Conservation (phyloP, 2,113 vertebrate species). For the Meriones unguiculatus region DNA sequence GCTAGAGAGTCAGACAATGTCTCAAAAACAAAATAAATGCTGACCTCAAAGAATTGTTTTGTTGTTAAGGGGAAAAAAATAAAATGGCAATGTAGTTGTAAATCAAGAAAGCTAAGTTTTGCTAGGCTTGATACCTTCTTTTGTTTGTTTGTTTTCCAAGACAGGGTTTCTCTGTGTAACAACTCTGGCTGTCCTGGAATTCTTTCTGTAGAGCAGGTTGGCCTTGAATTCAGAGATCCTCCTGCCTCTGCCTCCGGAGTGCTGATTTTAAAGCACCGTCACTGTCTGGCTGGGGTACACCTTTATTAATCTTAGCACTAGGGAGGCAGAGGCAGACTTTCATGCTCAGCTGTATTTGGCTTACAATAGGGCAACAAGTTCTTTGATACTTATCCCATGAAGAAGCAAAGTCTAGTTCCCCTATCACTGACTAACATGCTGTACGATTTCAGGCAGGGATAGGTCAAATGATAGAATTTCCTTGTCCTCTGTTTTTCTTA, state of each 20-base stretch:
- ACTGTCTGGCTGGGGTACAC: neutral
- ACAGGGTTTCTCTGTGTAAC: neutral
- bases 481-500: neutral
- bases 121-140: neutral
- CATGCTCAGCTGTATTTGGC: neutral
- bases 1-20: neutral
- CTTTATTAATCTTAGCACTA: neutral
- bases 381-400: neutral
- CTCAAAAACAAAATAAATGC: neutral
- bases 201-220: neutral
- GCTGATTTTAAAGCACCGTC: neutral
- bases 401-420: neutral
- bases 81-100: slow-evolving; percentile 16
- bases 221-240: neutral
- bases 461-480: neutral
- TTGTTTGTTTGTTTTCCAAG: neutral
- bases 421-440: neutral
- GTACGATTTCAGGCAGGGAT: neutral
- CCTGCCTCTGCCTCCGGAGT: neutral
- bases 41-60: slow-evolving; percentile 29
- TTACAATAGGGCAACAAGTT: neutral
- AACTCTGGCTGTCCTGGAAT: neutral
- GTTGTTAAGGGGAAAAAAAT: slow-evolving; percentile 15
- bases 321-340: neutral
- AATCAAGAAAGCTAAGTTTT: slow-evolving; percentile 40